These are phyloP conservation scores for Dermatemys mawii DNA, from an alignment of 2,113 vertebrate genomes.

Conservation along the genomic window DNA sequence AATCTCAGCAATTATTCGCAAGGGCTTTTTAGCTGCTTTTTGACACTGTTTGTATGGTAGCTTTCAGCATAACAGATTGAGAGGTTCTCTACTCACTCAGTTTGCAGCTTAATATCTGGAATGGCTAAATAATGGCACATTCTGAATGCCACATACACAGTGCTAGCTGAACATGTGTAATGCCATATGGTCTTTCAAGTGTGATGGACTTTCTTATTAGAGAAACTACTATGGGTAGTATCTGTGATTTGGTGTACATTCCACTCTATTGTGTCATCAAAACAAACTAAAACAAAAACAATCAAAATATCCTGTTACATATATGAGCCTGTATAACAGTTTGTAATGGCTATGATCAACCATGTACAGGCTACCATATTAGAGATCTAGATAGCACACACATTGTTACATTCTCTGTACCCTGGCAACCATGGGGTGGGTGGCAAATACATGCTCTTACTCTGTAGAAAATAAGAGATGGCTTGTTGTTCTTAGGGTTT, in stretches of 20 bases:
- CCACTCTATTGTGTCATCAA: background rate
- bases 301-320: rapidly evolving
- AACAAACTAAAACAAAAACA: background rate
- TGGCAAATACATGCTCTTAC: background rate
- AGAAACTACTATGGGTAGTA: background rate
- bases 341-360: background rate
- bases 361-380: background rate
- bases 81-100: slow-evolving; percentile 3
- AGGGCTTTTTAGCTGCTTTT: background rate
- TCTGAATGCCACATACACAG: background rate
- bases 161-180: slow-evolving; percentile 25
- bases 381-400: background rate
- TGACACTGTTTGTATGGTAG: slow-evolving; percentile 9
- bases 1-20: rapidly evolving
- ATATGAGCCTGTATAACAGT: background rate
- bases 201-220: background rate
- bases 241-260: background rate
- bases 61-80: background rate
- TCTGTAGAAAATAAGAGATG: background rate
- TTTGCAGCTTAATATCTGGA: slow-evolving; percentile 9
- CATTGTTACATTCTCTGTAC: background rate
- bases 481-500: background rate
- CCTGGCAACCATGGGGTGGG: rapidly evolving
- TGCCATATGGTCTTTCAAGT: slow-evolving; percentile 6
- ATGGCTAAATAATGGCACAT: background rate